These are phyloP conservation scores for Protomyctophum bolini DNA, from an alignment of 2,113 vertebrate species.

Conservation along the genomic window DNA sequence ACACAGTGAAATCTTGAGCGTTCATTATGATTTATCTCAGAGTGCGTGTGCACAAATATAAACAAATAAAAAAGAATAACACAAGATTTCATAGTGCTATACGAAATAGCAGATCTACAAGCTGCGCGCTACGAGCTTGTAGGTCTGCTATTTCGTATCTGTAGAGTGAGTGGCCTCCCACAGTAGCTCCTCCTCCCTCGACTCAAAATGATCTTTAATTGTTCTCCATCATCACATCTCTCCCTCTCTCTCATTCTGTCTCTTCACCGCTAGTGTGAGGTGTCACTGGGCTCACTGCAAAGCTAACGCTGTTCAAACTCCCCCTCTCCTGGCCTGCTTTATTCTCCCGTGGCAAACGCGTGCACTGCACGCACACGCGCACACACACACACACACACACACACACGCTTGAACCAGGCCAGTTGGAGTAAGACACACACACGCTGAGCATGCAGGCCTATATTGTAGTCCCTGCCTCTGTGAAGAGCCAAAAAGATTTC, in stretches of 20 bases:
- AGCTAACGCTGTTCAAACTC: constrained; percentile 43
- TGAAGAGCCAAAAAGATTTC: constrained; percentile 56
- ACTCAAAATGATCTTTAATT: constrained; percentile 18
- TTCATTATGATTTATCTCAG: too few relatives aligned
- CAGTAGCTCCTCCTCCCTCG: constrained; percentile 15
- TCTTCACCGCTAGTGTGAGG: constrained; percentile 31
- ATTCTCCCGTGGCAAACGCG: constrained; percentile 39
- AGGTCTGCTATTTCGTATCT: neutral
- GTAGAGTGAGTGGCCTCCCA: too few relatives aligned
- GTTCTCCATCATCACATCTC: constrained; percentile 16
- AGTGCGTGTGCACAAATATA: too few relatives aligned
- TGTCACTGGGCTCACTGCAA: constrained; percentile 47
- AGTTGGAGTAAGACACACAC: neutral
- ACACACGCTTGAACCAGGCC: neutral
- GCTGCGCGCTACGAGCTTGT: neutral
- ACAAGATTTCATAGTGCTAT: too few relatives aligned
- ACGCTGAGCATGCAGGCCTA: constrained; percentile 28
- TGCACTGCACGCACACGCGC: neutral
- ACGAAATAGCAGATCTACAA: too few relatives aligned
- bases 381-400: constrained; percentile 13
- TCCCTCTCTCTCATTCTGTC: constrained; percentile 27
- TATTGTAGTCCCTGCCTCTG: constrained; percentile 51
- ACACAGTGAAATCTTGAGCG: too few relatives aligned
- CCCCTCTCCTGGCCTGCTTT: constrained; percentile 35
- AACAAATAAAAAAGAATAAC: too few relatives aligned